These are phyloP conservation scores for Mactromeris polynyma DNA, from an alignment of 2,888 invertebrate species.

Conservation along the genomic window DNA sequence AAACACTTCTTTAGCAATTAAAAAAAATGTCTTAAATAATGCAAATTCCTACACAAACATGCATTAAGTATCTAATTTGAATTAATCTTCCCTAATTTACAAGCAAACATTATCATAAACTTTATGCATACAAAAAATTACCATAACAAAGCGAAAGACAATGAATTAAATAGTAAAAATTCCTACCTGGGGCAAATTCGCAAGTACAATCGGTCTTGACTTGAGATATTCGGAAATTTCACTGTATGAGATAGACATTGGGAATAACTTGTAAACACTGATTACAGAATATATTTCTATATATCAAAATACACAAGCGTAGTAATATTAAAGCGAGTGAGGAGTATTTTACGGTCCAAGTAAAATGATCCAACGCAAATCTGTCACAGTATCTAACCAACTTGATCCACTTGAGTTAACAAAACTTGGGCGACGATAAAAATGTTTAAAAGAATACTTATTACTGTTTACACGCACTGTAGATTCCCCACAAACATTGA, in stretches of 20 bases:
- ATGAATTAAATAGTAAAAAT: slow-evolving; percentile 10
- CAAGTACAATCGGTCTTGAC: slow-evolving; percentile 58
- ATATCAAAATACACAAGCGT: slow-evolving; percentile 35
- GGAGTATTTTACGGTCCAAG: slow-evolving; percentile 21
- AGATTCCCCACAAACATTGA: not conserved
- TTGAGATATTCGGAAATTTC: slow-evolving; percentile 67
- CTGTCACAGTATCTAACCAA: slow-evolving; percentile 24
- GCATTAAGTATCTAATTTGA: not conserved
- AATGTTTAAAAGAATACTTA: slow-evolving; percentile 34
- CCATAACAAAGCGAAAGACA: not conserved
- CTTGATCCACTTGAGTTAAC: slow-evolving; percentile 36
- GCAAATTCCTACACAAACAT: not conserved
- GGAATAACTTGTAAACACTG: not conserved
- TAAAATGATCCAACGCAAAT: slow-evolving; percentile 14
- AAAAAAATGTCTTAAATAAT: not conserved
- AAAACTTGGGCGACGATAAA: slow-evolving; percentile 22
- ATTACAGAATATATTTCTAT: slow-evolving; percentile 22
- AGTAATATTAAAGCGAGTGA: not conserved
- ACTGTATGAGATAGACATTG: slow-evolving; percentile 64
- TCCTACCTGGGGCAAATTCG: slow-evolving; percentile 67
- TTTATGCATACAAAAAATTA: slow-evolving; percentile 15
- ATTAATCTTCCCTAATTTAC: not conserved
- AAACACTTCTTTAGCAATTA: not conserved
- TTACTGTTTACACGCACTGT: slow-evolving; percentile 30
- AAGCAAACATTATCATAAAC: slow-evolving; percentile 9